Base-by-base conservation (phyloP, 2,888 invertebrate genomes). In the Rhagonycha fulva region DNA sequence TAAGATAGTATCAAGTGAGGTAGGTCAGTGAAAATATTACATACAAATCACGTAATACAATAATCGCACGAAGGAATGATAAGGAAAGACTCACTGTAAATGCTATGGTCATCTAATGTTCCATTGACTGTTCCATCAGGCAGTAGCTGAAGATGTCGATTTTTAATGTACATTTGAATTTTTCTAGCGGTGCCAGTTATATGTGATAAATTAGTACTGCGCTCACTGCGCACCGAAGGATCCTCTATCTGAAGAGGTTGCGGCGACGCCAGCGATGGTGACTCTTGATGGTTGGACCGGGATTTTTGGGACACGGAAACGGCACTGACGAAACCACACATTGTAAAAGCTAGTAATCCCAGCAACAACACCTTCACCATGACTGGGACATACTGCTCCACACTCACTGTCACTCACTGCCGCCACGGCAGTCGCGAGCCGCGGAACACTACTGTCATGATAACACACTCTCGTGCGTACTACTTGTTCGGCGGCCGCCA, bases 41-140 rank as follows among this genome's bases (percentile, higher is more conserved):
- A 75, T 74, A 66, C 60, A 47, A 61, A 70, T 69, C 72, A 71
- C 66, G 68, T 24, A 60, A 28, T 73, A 71, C 62, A 67, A 68
- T 62, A 62, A 70, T 68, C 68, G 72, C 73, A 70, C 14, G 61
- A 72, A 61, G 30, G 70, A 74, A 61, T 66, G 68, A 72, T 70
- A 77, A 75, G 61, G 66, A 70, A 68, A 72, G 83, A 95, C 95
- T 95, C 87, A 95, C 95, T 94, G 92, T 94, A 94, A 89, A 93
- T 93, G 89, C 94, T 94, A 87, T 91, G 91, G 89, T 93, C 93
- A 88, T 95, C 93, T 86, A 91, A 91, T 87, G 95, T 95, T 83
- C 95, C 95, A 90, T 94, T 95, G 88, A 96, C 94, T 84, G 93
- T 93, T 88, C 95, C 95, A 89, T 95, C 95, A 82, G 94, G 94